phyloP scores from a whole-genome alignment of 2,888 invertebrate species.

The Cephus nigrinus region DNA sequence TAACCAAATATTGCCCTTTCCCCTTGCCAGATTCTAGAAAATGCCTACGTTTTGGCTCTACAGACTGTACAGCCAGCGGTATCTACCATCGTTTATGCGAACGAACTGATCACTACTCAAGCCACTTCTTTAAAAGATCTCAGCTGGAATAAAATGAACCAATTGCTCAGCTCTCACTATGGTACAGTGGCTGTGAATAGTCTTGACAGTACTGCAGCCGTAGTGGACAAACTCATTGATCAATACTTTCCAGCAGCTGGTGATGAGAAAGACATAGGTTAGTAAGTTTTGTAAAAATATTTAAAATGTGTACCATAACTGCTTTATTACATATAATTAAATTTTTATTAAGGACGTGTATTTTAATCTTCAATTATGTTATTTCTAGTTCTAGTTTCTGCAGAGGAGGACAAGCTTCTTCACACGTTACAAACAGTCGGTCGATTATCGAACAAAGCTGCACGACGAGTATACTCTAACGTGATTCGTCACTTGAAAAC shows the following conservation, averaged over 20 bases:
- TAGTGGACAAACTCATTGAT: conserved; percentile 80
- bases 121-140: conserved; percentile 75
- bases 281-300: conserved; percentile 1
- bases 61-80: conserved; percentile 50
- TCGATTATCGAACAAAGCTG: conserved; percentile 77
- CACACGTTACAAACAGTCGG: conserved; percentile 81
- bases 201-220: conserved; percentile 75
- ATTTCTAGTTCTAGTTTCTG: conserved; percentile 70
- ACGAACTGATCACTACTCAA: conserved; percentile 69
- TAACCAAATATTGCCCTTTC: neutral
- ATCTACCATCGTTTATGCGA: conserved; percentile 67
- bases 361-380: neutral
- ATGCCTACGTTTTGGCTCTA: conserved; percentile 49
- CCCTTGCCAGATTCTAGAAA: conserved; percentile 50
- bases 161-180: conserved; percentile 76
- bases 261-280: conserved; percentile 38
- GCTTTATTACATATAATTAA: conserved; percentile 35
- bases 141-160: conserved; percentile 80
- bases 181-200: conserved; percentile 76
- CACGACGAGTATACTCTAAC: conserved; percentile 77
- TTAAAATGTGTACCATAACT: neutral
- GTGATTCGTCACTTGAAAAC: conserved; percentile 72
- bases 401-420: conserved; percentile 74
- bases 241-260: conserved; percentile 76
- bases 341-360: conserved; percentile 22